These are phyloP conservation scores for Eudyptes chrysolophus DNA, from an alignment of 2,113 vertebrate species.

Conservation along the genomic window DNA sequence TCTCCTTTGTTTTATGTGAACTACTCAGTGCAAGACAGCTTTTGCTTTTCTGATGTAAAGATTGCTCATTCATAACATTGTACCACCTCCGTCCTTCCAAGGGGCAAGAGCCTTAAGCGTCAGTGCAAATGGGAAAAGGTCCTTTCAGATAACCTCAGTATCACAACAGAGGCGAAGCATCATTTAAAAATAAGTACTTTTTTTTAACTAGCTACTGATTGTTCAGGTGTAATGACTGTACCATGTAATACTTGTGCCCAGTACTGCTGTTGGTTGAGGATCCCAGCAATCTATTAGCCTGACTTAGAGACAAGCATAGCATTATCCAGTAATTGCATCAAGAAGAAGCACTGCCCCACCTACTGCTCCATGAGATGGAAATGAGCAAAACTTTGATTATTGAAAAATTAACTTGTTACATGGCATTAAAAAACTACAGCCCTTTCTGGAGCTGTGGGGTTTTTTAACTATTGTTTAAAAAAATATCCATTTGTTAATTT, in stretches of 20 bases:
- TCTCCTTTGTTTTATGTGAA: neutral
- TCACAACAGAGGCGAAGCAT: rapidly evolving
- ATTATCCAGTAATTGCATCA: neutral
- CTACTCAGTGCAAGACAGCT: neutral
- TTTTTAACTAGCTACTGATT: neutral
- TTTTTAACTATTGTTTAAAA: neutral
- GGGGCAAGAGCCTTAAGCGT: neutral
- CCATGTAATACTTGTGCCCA: too few relatives aligned
- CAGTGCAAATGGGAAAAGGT: neutral
- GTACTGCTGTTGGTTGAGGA: neutral
- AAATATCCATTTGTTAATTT: neutral
- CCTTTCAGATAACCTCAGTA: neutral
- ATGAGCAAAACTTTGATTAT: neutral
- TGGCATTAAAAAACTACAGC: neutral
- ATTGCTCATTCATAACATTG: neutral
- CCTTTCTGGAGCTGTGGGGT: neutral
- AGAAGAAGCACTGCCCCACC: neutral
- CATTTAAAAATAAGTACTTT: neutral
- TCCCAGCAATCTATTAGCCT: neutral
- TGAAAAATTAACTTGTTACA: neutral
- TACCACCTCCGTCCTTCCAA: neutral
- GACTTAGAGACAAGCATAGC: neutral
- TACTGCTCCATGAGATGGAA: neutral
- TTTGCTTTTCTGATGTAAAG: neutral
- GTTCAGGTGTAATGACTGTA: neutral